phyloP scores from a whole-genome alignment of 2,888 invertebrate genomes.

The Agrotis exclamationis region DNA sequence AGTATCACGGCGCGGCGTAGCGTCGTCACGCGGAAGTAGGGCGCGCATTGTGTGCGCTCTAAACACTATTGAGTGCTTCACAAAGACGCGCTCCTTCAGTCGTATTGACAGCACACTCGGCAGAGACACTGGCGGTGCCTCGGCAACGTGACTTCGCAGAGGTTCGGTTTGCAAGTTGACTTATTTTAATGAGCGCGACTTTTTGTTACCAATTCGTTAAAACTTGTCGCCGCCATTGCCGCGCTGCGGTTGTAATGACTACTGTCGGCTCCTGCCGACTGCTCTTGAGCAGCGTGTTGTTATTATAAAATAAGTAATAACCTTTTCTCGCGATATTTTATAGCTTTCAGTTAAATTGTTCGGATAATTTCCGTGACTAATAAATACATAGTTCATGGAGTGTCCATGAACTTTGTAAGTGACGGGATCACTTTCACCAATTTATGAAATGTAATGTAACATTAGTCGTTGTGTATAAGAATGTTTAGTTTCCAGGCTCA shows the following conservation, averaged over 20 bases:
- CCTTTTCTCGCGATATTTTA: conserved; percentile 20
- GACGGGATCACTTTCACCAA: too few species aligned
- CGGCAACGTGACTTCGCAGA: conserved; percentile 40
- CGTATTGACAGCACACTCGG: conserved; percentile 8
- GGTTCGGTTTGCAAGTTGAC: conserved; percentile 45
- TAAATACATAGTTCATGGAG: too few species aligned
- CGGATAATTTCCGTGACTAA: conserved; percentile 10
- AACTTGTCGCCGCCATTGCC: conserved; percentile 40
- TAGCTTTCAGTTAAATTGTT: conserved; percentile 34
- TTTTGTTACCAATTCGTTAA: conserved; percentile 52
- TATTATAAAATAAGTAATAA: too few species aligned
- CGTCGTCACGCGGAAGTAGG: conserved; percentile 35
- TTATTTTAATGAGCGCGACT: conserved; percentile 39
- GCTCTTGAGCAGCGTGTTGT: too few species aligned
- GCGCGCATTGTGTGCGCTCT: conserved; percentile 36
- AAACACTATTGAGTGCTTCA: conserved; percentile 30
- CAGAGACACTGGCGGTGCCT: conserved; percentile 10
- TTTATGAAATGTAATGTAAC: too few species aligned
- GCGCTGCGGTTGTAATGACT: background rate
- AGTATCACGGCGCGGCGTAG: background rate
- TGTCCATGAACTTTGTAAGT: too few species aligned
- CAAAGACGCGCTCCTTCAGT: conserved; percentile 12
- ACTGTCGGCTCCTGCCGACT: too few species aligned
- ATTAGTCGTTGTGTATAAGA: too few species aligned
- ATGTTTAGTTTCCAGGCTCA: too few species aligned